Base-by-base conservation (phyloP, 2,113 vertebrate species). In the Nothocercus julius region DNA sequence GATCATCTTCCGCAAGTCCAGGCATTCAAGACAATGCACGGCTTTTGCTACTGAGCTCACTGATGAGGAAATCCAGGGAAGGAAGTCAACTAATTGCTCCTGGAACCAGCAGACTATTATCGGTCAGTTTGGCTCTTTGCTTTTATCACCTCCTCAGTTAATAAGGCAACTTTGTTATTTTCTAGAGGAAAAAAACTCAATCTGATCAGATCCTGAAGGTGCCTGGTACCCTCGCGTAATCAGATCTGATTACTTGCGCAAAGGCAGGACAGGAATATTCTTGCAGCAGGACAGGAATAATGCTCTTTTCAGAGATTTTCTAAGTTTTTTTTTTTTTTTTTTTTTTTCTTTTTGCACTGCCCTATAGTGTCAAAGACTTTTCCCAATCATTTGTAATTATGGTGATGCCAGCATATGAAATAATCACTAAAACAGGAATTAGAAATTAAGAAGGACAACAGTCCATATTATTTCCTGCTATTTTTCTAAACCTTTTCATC, bases 381-480 rank as follows among this genome's bases (percentile, higher is more conserved):
- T 44, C 44, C 24, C 1, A 4, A 18, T 59, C 53, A 66, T 72
- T 72, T 85, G 8, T 21, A 51, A 67, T 42, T 80, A 66, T 9
- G 24, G 38, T 56, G 30, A 53, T 44, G 18, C 47, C 58, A 79
- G 66, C 56, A 19, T 49, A 82, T 76, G 84, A 84, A 84, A 78
- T 47, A 93, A 79, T 20, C 30, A 75, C 45, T 36, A 32, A 84
- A 44, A 67, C 3, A 72, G 42, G 69, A 84, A 72, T 76, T 32
- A 90, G 58, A 87, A 82, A 69, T 54, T 38, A 86, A 83, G 82
- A 90, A 92, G 42, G 21, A n/a, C 79, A 94, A 81, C 73, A 88
- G 91, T 78, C 30, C 28, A 10, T 15, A 32, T 42, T 90, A 58
- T 36, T 78, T 88, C 69, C 25, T 84, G 86, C 72, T 81, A 3